Evolutionary conservation across 2,797 vertebrate species (phyloP).

Genomic region (Cottoperca gobio): DNA sequence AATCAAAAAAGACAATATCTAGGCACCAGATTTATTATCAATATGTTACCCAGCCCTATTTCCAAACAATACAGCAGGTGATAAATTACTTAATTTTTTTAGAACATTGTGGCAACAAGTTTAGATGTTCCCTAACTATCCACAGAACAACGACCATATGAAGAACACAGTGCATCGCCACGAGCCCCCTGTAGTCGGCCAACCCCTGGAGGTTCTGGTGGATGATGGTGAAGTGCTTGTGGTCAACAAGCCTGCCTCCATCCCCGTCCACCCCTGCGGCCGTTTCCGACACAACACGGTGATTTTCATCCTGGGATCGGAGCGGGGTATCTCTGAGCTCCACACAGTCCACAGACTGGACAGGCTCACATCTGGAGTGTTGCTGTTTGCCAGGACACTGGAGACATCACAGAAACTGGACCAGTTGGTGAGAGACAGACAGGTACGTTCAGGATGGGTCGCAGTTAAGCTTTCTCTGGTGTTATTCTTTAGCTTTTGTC

Average conservation of each 20-base stretch:
- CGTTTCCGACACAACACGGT: conserved; percentile 98
- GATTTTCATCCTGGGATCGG: conserved; percentile 97
- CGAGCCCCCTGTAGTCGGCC: conserved; percentile 92
- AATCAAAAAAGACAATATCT: no score
- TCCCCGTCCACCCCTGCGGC: conserved; percentile 97
- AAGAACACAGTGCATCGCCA: conserved; percentile 96
- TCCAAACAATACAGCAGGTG: neutral
- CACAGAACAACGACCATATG: conserved; percentile 94
- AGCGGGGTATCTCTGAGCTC: conserved; percentile 89
- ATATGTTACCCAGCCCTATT: no score
- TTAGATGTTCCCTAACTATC: neutral
- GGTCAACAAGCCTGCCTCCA: conserved; percentile 95
- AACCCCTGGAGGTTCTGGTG: conserved; percentile 87
- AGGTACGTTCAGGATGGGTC: conserved; percentile 64
- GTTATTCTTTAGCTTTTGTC: neutral
- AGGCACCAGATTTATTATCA: no score
- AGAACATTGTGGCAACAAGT: neutral
- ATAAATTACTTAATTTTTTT: neutral
- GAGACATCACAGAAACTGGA: conserved; percentile 92
- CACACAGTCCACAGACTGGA: conserved; percentile 96
- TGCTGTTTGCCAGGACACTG: conserved; percentile 93
- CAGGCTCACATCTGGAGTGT: conserved; percentile 95
- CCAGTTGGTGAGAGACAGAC: conserved; percentile 92
- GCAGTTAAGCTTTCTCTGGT: neutral
- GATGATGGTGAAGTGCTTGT: conserved; percentile 93